Percentiles rank a stretch among this genome's conserved stretches.
These are phyloP conservation scores for Chlorops oryzae DNA, from an alignment of 1,140 invertebrate genomes.

Conservation along the genomic window DNA sequence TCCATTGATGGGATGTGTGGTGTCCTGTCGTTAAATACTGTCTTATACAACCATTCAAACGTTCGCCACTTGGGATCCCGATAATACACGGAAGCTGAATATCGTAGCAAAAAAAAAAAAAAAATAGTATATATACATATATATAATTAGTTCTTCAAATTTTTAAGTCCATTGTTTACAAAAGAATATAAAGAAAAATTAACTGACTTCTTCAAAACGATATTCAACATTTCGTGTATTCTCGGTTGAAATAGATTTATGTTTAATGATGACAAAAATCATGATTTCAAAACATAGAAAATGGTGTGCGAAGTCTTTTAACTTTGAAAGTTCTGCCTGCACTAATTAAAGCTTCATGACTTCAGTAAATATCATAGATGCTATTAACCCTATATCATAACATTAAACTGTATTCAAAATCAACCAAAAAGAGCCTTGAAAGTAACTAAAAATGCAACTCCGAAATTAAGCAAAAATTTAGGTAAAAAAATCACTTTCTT, in stretches of 20 bases:
- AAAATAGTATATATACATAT: constrained; percentile 6
- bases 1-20: constrained; percentile 41
- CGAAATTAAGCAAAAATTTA: constrained; percentile 9
- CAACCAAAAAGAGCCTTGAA: too few relatives aligned
- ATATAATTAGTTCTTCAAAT: too few relatives aligned
- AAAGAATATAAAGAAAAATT: constrained; percentile 29
- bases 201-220: constrained; percentile 12
- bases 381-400: too few relatives aligned
- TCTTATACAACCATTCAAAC: constrained; percentile 48
- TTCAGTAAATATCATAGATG: too few relatives aligned
- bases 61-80: constrained; percentile 45
- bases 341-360: too few relatives aligned
- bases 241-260: constrained; percentile 13
- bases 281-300: not conserved
- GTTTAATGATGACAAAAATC: too few relatives aligned
- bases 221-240: constrained; percentile 21
- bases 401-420: not conserved
- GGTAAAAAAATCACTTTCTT: constrained; percentile 4
- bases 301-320: too few relatives aligned
- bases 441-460: too few relatives aligned
- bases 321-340: too few relatives aligned
- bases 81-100: constrained; percentile 48
- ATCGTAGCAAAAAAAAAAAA: constrained; percentile 41
- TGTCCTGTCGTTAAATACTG: constrained; percentile 49
- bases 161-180: too few relatives aligned